Base-by-base conservation (phyloP, 1,140 invertebrate species). In the Propsilocerus akamusi region DNA sequence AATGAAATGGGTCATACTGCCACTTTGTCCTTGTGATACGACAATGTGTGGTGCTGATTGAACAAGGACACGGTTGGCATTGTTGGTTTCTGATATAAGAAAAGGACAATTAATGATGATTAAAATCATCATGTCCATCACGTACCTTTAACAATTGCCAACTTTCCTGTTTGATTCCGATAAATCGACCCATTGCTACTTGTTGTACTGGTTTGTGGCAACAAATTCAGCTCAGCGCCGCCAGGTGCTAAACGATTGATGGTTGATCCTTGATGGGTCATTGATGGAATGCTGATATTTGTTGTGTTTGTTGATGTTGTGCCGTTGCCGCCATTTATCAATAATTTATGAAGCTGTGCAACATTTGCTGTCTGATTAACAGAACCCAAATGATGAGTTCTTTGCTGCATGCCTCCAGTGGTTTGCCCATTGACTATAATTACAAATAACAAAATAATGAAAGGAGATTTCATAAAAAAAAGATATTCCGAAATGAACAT, bases 71-170 rank as follows among this genome's bases (percentile, higher is more conserved):
- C 34, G 34, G 22, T 20, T 41, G 22, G 34, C 17, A 20, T 17
- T 41, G 22, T 41, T 41, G 17, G 34, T 17, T 41, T 41, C 34
- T 41, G n/a, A 30, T 30, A 11, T 11, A 30, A 11, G 28, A 30
- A 8, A 8, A 30, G 10, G 28, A 30, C 6, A n/a, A 11, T 8
- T 30, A 8, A 30, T 11, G 28, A 30, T 30, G 10, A 11, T 3
- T 6, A 30, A 30, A 30, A 4, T 30, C n/a, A 30, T 17, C 20
- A 12, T 14, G 20, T 5, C 7, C 3, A 37, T 37, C 14, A 17
- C 8, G 20, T 41, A 41, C 34, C 34, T 41, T 41, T 41, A 41
- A 41, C 34, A 17, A 41, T 41, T 41, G n/a, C n/a, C n/a, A 41
- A 41, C 22, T 41, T 41, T 5, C 34, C 34, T 20, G n/a, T n/a